Conservation (phyloP, 2,797 vertebrate genomes). For the Alectoris magna region DNA sequence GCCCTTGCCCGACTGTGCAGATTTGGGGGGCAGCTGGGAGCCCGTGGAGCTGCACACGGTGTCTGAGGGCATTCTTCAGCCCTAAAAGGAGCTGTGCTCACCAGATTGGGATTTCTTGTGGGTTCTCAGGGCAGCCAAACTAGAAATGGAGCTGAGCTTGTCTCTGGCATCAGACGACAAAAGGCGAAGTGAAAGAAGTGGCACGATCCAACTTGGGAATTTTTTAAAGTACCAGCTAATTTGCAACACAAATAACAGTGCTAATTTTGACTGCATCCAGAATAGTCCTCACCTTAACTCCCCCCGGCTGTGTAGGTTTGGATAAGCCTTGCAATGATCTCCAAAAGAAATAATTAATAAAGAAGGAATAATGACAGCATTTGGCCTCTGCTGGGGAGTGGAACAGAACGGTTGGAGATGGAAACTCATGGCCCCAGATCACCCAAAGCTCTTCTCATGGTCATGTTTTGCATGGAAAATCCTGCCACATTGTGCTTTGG, state of each 20-base stretch:
- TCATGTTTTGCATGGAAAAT: background rate
- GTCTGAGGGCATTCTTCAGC: slow-evolving; percentile 66
- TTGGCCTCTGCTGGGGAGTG: background rate
- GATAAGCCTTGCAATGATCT: slow-evolving; percentile 25
- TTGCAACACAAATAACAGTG: slow-evolving; percentile 52
- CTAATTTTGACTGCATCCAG: slow-evolving; percentile 56
- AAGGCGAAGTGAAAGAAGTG: slow-evolving; percentile 38
- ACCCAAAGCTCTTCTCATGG: background rate
- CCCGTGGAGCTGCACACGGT: background rate
- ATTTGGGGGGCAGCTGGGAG: slow-evolving; percentile 43
- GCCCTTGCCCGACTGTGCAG: background rate
- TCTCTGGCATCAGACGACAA: slow-evolving; percentile 56
- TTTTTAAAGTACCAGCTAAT: slow-evolving; percentile 13
- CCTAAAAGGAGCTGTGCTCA: slow-evolving; percentile 69
- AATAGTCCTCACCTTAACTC: slow-evolving; percentile 48
- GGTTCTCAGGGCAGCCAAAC: slow-evolving; percentile 66
- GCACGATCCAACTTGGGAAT: slow-evolving; percentile 41
- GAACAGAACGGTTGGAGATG: background rate
- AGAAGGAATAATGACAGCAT: slow-evolving; percentile 16
- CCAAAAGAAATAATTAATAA: slow-evolving; percentile 2
- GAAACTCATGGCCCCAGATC: background rate
- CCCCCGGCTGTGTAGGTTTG: slow-evolving; percentile 10
- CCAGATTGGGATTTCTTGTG: slow-evolving; percentile 66
- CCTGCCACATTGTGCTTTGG: background rate
- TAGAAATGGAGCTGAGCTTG: slow-evolving; percentile 66